phyloP scores from a whole-genome alignment of 2,888 invertebrate species.

The Watsonalla cultraria region DNA sequence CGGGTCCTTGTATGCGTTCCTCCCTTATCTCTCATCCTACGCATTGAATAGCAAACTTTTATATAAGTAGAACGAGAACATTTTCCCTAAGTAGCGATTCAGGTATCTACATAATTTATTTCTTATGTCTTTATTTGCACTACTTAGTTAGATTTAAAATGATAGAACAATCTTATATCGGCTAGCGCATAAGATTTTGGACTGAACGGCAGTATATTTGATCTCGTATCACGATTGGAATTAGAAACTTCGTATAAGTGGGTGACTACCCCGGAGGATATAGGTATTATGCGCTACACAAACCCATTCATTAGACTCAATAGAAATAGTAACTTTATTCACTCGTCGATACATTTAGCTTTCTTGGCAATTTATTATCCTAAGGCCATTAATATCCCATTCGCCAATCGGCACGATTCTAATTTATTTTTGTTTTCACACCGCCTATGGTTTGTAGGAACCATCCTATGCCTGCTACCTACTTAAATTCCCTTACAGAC shows the following conservation, averaged over 20 bases:
- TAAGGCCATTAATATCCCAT: constrained; percentile 23
- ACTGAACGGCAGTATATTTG: neutral
- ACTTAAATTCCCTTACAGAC: constrained; percentile 44
- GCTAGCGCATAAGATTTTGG: neutral
- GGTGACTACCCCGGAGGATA: neutral
- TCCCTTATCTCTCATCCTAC: constrained; percentile 29
- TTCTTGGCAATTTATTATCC: constrained; percentile 17
- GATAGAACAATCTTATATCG: neutral
- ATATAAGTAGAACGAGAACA: constrained; percentile 18
- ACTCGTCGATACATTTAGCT: constrained; percentile 8
- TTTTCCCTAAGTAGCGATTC: neutral
- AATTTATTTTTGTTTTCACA: constrained; percentile 32
- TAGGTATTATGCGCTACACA: neutral
- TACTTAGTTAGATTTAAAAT: neutral
- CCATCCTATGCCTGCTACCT: constrained; percentile 31
- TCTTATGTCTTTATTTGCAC: neutral
- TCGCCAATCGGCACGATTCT: constrained; percentile 21
- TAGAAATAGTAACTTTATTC: neutral
- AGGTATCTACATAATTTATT: neutral
- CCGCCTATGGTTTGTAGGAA: constrained; percentile 42
- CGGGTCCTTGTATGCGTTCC: constrained; percentile 10
- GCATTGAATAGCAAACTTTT: constrained; percentile 20
- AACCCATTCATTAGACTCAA: neutral
- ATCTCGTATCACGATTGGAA: neutral
- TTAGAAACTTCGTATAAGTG: neutral